Evolutionary conservation across 2,797 vertebrate species (phyloP).

Genomic region (Platyrinchus mystaceus): DNA sequence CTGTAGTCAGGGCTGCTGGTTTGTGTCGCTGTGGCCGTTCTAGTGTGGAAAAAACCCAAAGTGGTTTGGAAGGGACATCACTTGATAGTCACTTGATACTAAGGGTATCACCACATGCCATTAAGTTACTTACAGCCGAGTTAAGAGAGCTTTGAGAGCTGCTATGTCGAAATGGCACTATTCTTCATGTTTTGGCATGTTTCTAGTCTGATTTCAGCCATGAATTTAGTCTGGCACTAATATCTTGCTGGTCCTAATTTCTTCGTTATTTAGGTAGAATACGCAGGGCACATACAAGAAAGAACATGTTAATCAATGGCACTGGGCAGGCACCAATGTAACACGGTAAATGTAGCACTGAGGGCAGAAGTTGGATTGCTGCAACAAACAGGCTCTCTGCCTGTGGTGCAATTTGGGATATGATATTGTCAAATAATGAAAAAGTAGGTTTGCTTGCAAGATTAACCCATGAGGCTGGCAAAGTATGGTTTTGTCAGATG

Average conservation of each 20-base stretch:
- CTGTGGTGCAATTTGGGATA: background rate
- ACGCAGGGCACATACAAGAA: fast-evolving
- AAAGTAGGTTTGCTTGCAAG: background rate
- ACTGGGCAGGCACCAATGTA: no score
- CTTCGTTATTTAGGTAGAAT: background rate
- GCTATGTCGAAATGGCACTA: fast-evolving
- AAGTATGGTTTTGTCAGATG: background rate
- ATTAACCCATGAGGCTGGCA: background rate
- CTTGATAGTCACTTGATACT: fast-evolving
- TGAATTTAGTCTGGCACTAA: background rate
- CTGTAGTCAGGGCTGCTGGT: background rate
- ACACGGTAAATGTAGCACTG: no score
- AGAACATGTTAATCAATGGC: fast-evolving
- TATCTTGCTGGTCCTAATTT: background rate
- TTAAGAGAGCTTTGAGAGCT: background rate
- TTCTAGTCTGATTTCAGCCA: fast-evolving
- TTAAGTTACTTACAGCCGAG: background rate
- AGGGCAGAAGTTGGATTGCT: background rate
- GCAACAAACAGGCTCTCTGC: background rate
- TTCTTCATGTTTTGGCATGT: background rate
- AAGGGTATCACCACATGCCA: fast-evolving
- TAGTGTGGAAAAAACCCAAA: fast-evolving
- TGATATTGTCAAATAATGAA: background rate
- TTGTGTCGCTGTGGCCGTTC: fast-evolving
- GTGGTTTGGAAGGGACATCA: background rate